These are phyloP conservation scores for Athene noctua DNA, from an alignment of 2,113 vertebrate species.

Conservation along the genomic window DNA sequence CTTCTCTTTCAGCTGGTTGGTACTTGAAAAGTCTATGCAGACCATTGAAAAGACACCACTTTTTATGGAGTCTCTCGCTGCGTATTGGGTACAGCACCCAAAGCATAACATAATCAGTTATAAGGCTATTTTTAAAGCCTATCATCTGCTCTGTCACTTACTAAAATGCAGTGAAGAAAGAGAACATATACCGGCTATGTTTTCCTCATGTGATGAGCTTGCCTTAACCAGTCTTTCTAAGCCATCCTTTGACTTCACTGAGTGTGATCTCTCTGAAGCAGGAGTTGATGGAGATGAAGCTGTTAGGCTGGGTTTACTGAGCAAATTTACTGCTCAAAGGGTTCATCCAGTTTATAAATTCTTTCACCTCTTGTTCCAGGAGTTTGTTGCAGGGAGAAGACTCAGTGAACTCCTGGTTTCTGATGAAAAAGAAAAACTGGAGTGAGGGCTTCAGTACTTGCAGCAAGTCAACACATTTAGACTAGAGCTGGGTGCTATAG, in stretches of 20 bases:
- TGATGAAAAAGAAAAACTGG: background rate
- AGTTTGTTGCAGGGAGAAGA: slow-evolving; percentile 55
- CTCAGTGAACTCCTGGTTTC: slow-evolving; percentile 45
- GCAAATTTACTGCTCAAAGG: slow-evolving; percentile 65
- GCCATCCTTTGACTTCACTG: slow-evolving; percentile 43
- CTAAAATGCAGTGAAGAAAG: background rate
- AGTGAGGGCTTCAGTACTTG: slow-evolving; percentile 52
- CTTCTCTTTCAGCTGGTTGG: background rate
- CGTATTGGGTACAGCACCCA: background rate
- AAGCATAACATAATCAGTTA: background rate
- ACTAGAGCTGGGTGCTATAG: background rate
- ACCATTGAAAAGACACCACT: background rate
- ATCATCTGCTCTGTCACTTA: background rate
- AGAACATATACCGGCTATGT: background rate
- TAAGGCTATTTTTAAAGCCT: background rate
- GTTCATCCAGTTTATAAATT: slow-evolving; percentile 48
- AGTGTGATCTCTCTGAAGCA: slow-evolving; percentile 15
- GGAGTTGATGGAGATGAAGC: slow-evolving; percentile 16
- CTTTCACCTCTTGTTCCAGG: slow-evolving; percentile 49
- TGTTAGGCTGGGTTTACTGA: slow-evolving; percentile 43
- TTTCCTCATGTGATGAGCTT: slow-evolving; percentile 45
- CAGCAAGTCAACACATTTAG: slow-evolving; percentile 40
- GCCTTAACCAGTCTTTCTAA: slow-evolving; percentile 49
- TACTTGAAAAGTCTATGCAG: background rate
- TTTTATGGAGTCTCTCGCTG: background rate